Base-by-base conservation (phyloP, 2,797 vertebrate species). In the Phalloptychus januarius region DNA sequence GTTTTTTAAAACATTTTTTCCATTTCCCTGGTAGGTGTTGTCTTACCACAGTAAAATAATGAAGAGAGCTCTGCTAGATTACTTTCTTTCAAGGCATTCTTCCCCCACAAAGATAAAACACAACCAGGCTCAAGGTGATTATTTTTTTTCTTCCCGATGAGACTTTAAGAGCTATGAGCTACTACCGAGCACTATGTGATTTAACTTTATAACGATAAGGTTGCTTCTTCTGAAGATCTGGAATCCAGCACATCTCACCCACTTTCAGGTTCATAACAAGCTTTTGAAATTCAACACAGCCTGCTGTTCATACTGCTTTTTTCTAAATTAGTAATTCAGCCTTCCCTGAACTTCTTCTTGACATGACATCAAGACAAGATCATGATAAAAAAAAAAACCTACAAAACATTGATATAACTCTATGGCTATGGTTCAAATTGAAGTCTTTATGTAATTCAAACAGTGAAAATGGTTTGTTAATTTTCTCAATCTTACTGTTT, bases 41-140 rank as follows among this genome's bases (percentile, higher is more conserved):
- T 84, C 76, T 71, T 85, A 81, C 40, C 79, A 61, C 80, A 83
- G 76, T 81, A 85, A 89, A 82, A 79, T 82, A 82, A 88, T 76
- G 87, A 84, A 86, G 83, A 80, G 83, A 83, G 79, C 77, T 70
- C 40, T 58, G 83, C 85, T 74, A 81, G 88, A 88, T 87, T 83
- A 79, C 76, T 83, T 86, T 82, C 89, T 92, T 92, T 85, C 74
- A 76, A 87, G 83, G 78, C 82, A 83, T 83, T 77, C 83, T 77
- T 89, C 82, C 79, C 74, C 84, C 77, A 80, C 82, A 87, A 70
- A 84, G 82, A 92, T 90, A 85, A 91, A 89, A 92, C 80, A 88
- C 50, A 81, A 82, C 79, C 83, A 58, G 28, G 76, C 85, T 87
- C 74, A 76, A 78, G 84, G 85, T 88, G 54, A 79, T 83, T 81